Evolutionary conservation across 2,113 vertebrate genomes (phyloP).

Genomic region (Cololabis saira): DNA sequence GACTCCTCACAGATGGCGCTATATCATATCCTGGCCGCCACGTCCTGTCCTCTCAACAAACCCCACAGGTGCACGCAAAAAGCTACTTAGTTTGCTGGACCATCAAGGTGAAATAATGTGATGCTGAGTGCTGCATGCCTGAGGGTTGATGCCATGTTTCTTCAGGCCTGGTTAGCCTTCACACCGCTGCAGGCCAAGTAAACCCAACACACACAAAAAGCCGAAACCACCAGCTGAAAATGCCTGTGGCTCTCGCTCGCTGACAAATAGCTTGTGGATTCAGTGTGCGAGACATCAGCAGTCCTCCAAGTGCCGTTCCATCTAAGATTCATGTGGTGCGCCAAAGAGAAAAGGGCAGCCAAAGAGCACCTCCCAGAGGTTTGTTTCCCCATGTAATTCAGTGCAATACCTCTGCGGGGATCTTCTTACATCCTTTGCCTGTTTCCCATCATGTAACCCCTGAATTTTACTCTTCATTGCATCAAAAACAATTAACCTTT

Average conservation of each 20-base stretch:
- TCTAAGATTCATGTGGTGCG: conserved; percentile 70
- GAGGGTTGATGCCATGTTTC: conserved; percentile 44
- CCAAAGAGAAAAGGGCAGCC: conserved; percentile 68
- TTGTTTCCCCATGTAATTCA: conserved; percentile 49
- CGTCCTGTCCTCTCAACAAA: conserved; percentile 21
- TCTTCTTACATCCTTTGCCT: conserved; percentile 29
- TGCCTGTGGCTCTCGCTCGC: conserved; percentile 53
- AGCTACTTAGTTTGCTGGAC: conserved; percentile 48
- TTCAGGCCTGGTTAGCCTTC: conserved; percentile 42
- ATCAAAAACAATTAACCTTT: conserved; percentile 44
- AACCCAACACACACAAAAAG: conserved; percentile 11
- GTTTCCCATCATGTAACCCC: conserved; percentile 13
- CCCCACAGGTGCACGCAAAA: conserved; percentile 37
- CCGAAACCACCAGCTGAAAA: conserved; percentile 44
- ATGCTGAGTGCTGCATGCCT: conserved; percentile 49
- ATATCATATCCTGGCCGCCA: conserved; percentile 22
- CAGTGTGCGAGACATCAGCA: conserved; percentile 53
- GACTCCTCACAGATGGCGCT: conserved; percentile 28
- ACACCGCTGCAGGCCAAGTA: conserved; percentile 40
- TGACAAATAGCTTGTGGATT: conserved; percentile 58
- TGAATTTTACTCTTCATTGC: conserved; percentile 48
- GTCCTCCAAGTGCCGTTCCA: conserved; percentile 54
- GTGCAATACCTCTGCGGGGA: conserved; percentile 51
- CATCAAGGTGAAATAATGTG: conserved; percentile 60
- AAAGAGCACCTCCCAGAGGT: conserved; percentile 72